These are phyloP conservation scores for Idaea dimidiata DNA, from an alignment of 2,888 invertebrate species.

Conservation along the genomic window DNA sequence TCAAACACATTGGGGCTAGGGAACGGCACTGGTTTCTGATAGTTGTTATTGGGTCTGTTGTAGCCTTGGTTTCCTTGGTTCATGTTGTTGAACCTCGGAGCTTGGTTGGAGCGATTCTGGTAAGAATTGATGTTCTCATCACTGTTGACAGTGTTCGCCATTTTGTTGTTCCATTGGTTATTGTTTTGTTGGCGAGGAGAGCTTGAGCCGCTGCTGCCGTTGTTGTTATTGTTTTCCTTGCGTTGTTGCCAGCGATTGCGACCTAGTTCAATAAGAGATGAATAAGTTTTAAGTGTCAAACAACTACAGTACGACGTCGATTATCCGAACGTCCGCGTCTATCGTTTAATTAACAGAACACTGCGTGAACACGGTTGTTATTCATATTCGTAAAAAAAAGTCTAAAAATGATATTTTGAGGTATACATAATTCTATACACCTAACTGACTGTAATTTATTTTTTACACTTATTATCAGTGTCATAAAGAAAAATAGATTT, in stretches of 20 bases:
- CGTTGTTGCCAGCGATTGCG: slow-evolving; percentile 84
- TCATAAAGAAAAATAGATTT: too few species aligned
- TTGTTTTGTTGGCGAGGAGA: slow-evolving; percentile 77
- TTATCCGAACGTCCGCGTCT: too few species aligned
- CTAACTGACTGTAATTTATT: too few species aligned
- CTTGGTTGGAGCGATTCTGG: slow-evolving; percentile 63
- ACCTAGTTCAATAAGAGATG: slow-evolving; percentile 43
- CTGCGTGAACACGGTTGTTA: too few species aligned
- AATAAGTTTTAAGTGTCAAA: too few species aligned
- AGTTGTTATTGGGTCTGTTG: slow-evolving; percentile 62
- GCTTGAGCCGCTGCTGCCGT: slow-evolving; percentile 69
- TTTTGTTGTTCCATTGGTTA: slow-evolving; percentile 78
- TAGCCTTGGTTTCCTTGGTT: slow-evolving; percentile 64
- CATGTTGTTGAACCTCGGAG: slow-evolving; percentile 77
- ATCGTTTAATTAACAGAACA: too few species aligned
- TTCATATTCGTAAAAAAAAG: too few species aligned
- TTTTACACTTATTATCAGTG: too few species aligned
- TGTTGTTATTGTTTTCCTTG: slow-evolving; percentile 71
- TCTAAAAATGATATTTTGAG: too few species aligned
- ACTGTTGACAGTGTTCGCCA: slow-evolving; percentile 52
- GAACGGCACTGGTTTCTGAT: slow-evolving; percentile 78
- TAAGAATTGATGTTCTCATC: slow-evolving; percentile 59
- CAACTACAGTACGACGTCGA: too few species aligned
- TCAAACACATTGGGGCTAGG: slow-evolving; percentile 82
- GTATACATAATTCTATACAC: too few species aligned